These are phyloP conservation scores for Gadus macrocephalus DNA, from an alignment of 2,113 vertebrate genomes.

Conservation along the genomic window DNA sequence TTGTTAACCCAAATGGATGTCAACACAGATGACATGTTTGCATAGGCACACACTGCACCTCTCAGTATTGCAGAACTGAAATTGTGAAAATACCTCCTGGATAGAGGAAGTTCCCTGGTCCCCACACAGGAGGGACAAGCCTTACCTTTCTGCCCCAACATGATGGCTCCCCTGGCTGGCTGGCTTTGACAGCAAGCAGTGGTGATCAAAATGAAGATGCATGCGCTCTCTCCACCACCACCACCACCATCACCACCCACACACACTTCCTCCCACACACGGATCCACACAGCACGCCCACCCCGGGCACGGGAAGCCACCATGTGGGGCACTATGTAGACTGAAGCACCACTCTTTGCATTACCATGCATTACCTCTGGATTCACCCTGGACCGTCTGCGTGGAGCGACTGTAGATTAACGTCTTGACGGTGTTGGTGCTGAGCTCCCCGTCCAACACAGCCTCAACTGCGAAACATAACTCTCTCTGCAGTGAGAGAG, in stretches of 20 bases:
- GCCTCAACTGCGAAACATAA: too few species aligned
- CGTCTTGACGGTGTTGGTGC: too few species aligned
- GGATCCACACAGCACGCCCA: constrained; percentile 14
- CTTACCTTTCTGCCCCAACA: constrained; percentile 45
- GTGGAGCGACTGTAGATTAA: too few species aligned
- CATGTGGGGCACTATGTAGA: too few species aligned
- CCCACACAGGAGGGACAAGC: constrained; percentile 26
- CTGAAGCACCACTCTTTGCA: too few species aligned
- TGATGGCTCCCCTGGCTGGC: constrained; percentile 9
- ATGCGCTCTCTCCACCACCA: constrained; percentile 33
- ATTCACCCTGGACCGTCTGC: too few species aligned
- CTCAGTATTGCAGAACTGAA: constrained; percentile 41
- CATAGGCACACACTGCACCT: too few species aligned
- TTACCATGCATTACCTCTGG: too few species aligned
- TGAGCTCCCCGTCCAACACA: too few species aligned
- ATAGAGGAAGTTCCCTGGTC: constrained; percentile 52
- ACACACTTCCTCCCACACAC: constrained; percentile 55
- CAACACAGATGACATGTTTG: constrained; percentile 10
- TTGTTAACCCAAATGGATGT: too few species aligned
- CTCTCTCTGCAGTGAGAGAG: too few species aligned
- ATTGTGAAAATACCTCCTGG: constrained; percentile 25
- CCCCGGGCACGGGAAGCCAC: too few species aligned
- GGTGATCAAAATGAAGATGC: constrained; percentile 38
- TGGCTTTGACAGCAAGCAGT: constrained; percentile 37
- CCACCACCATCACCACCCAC: constrained; percentile 30